Conservation (phyloP, 2,888 invertebrate species). For the Microdon myrmicae region DNA sequence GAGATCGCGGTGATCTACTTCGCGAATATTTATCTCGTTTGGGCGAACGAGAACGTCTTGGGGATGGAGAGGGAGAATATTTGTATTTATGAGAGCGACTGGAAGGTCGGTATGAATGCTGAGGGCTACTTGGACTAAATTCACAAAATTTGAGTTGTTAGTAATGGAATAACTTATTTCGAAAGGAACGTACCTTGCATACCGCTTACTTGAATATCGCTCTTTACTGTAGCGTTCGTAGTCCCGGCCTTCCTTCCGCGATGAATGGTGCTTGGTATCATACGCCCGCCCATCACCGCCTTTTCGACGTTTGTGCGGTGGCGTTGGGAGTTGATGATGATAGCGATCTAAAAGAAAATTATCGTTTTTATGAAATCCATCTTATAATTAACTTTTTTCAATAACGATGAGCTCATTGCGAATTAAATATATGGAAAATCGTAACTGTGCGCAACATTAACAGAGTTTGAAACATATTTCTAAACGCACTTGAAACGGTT, state of each 20-base stretch:
- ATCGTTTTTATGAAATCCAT: too few species aligned
- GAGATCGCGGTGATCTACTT: conserved; percentile 61
- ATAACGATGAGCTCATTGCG: neutral
- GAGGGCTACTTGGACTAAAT: conserved; percentile 59
- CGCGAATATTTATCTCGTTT: conserved; percentile 63
- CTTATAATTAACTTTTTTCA: neutral
- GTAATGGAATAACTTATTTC: neutral
- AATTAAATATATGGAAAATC: too few species aligned
- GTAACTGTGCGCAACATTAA: too few species aligned
- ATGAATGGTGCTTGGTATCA: conserved; percentile 35
- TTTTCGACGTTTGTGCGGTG: conserved; percentile 66
- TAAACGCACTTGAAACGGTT: too few species aligned
- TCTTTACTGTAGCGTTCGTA: conserved; percentile 63
- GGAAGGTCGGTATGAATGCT: conserved; percentile 58
- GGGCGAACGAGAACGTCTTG: conserved; percentile 67
- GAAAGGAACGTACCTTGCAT: conserved; percentile 57
- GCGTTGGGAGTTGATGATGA: conserved; percentile 62
- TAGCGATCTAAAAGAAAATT: conserved; percentile 59
- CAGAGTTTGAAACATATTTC: too few species aligned
- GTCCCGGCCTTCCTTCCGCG: conserved; percentile 52
- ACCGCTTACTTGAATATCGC: conserved; percentile 58
- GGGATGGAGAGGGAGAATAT: conserved; percentile 60
- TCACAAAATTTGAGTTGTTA: neutral
- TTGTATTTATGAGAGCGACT: conserved; percentile 59
- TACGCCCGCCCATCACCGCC: conserved; percentile 57